These are phyloP conservation scores for Centropristis striata DNA, from an alignment of 2,113 vertebrate genomes.

Conservation along the genomic window DNA sequence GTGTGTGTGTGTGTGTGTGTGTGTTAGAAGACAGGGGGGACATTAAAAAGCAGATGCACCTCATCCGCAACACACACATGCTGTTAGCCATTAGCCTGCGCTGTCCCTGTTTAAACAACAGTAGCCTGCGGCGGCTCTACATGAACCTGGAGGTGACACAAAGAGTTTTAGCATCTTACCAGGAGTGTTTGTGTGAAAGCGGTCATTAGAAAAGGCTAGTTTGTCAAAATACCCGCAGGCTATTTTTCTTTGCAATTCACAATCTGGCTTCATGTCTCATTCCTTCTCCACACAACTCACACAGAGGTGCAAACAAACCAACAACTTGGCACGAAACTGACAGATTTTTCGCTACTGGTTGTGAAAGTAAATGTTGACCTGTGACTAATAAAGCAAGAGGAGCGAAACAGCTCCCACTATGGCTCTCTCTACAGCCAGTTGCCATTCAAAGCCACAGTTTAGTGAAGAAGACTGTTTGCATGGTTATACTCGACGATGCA, in stretches of 20 bases:
- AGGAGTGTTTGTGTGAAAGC: slow-evolving; percentile 58
- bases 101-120: slow-evolving; percentile 60
- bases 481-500: neutral
- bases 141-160: slow-evolving; percentile 70
- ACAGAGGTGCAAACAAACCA: slow-evolving; percentile 48
- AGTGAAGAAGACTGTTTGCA: neutral
- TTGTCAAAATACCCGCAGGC: slow-evolving; percentile 64
- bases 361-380: slow-evolving; percentile 48
- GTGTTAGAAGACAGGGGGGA: slow-evolving; percentile 51
- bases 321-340: slow-evolving; percentile 52
- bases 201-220: slow-evolving; percentile 61
- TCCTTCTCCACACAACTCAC: slow-evolving; percentile 33
- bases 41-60: slow-evolving; percentile 73
- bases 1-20: slow-evolving; percentile 44
- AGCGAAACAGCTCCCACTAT: slow-evolving; percentile 19
- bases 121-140: slow-evolving; percentile 48
- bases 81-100: slow-evolving; percentile 50
- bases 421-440: neutral
- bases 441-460: neutral
- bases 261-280: slow-evolving; percentile 32
- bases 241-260: slow-evolving; percentile 49
- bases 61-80: slow-evolving; percentile 53
- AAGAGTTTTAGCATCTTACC: slow-evolving; percentile 53
- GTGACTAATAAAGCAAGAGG: slow-evolving; percentile 7
- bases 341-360: slow-evolving; percentile 45